Evolutionary conservation across 1,140 invertebrate species (phyloP), one percentile per base, ranked within the genome.

Genomic region (Halictus rubicundus): DNA sequence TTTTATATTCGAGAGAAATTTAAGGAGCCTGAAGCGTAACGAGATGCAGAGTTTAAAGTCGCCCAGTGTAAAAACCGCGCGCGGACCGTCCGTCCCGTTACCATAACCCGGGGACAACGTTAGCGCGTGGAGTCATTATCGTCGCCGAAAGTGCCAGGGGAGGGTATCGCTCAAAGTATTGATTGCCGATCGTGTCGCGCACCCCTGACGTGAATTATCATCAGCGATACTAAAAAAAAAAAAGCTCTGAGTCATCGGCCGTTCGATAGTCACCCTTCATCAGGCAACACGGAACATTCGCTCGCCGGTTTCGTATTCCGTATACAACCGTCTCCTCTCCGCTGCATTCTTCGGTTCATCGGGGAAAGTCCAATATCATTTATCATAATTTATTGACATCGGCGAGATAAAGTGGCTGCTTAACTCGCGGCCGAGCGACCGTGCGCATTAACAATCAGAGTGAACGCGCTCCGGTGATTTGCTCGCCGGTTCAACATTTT

Each of bases 161-260:
- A 73, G 68, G 71, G 79, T 84, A 84, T 88, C 78, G 81, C 61
- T 82, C 64, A 46, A 78, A 72, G 82, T 90, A 90, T 90, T 89
- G 89, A 90, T 90, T 90, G 87, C 89, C 88, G 89, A 90, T 90
- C 89, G 87, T 88, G 85, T 88, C 83, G 82, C 78, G 81, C 85
- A 88, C 85, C 89, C 89, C 87, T 88, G 80, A 89, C 87, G 84
- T 90, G 89, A 90, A 90, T 90, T 90, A 90, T 89, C 88, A 89
- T 90, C 78, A 84, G 70, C 88, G 86, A 88, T 87, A 87, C 83
- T 87, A 85, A 88, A 89, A 86, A 85, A 88, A 89, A 86, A 63
- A 87, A 88, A 88, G 68, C 80, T 79, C 87, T 90, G 89, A 90
- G 88, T 90, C 89, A 90, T 90, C 89, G 84, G 37, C 78, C 68